Base-by-base conservation (phyloP, 2,113 vertebrate genomes). In the Solea solea region DNA sequence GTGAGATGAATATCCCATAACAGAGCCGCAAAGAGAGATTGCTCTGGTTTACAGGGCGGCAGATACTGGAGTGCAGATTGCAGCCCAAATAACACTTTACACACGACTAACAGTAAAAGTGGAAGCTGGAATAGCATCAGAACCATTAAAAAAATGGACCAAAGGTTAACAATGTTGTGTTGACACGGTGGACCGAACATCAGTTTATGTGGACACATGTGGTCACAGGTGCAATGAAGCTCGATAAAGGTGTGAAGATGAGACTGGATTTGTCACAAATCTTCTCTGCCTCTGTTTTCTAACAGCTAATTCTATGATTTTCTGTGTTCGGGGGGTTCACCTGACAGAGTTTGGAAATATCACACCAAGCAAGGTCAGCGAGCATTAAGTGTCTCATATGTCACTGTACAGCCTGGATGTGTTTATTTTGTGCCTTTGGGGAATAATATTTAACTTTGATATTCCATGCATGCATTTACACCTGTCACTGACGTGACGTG, bases 11-110 rank as follows among this genome's bases (percentile, higher is more conserved):
- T 67, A 64, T 61, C 67, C 73, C 67, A 76, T 82, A 78, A 82
- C 80, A 44, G 63, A 63, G 69, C 42, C 1, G 28, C 68, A 2
- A 74, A 65, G 66, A 62, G 58, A 79, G 77, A 88, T 86, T 72
- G 79, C 56, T 80, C 72, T 42, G 77, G 82, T 80, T 91, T 91
- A 88, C 75, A 74, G 77, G 78, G 62, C 34, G 53, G 67, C 64
- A 55, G 70, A 86, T 84, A 88, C 80, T 74, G 76, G 69, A 58
- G 61, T 1, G 44, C 46, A 82, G 81, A 83, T 87, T 86, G 78
- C 72, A 57, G 66, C 58, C 70, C 72, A 68, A 83, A 82, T 63
- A 80, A 65, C 76, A 84, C 83, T 91, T 89, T 80, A 90, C 82
- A 84, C 76, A 64, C 52, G 72, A 82, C 69, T 72, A 56, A 65